A percentile compares a stretch with the other conserved stretches of the same genome.
phyloP scores from a whole-genome alignment of 2,888 invertebrate species.

The Ichneumoninae sp. region DNA sequence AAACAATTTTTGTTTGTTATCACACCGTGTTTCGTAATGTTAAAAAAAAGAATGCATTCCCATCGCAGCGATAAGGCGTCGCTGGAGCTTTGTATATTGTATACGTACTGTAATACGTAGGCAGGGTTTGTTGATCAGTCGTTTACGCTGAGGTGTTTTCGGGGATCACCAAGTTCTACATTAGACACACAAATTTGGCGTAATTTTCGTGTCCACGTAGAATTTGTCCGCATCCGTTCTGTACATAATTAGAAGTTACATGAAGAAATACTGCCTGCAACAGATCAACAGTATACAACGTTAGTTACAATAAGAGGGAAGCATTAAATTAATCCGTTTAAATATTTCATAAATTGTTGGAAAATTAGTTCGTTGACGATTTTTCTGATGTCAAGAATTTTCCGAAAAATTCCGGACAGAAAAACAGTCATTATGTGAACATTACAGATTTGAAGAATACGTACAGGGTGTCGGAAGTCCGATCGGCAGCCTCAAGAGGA shows the following conservation, averaged over 20 bases:
- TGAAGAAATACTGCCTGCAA: conserved; percentile 78
- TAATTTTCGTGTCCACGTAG: neutral
- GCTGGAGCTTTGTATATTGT: conserved; percentile 26
- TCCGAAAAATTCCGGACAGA: too few relatives aligned
- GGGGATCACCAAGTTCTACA: conserved; percentile 8
- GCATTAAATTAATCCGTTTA: conserved; percentile 40
- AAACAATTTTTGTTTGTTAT: neutral
- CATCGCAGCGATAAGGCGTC: conserved; percentile 27
- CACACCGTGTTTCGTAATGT: conserved; percentile 8
- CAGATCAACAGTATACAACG: conserved; percentile 67
- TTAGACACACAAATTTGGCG: neutral
- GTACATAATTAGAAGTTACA: conserved; percentile 71
- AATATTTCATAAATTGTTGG: too few relatives aligned
- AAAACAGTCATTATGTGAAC: too few relatives aligned
- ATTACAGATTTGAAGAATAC: conserved; percentile 70
- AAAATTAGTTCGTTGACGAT: too few relatives aligned
- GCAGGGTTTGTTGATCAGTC: conserved; percentile 56
- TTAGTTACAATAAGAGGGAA: conserved; percentile 73
- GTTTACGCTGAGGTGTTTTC: conserved; percentile 36
- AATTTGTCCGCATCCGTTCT: conserved; percentile 31
- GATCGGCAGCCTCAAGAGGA: conserved; percentile 83
- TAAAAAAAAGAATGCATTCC: conserved; percentile 8
- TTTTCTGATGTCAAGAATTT: too few relatives aligned
- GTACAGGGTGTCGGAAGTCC: conserved; percentile 83
- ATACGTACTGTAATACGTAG: conserved; percentile 52